Evolutionary conservation across 2,113 vertebrate genomes (phyloP), one percentile per base, ranked within the genome.

Genomic region (Pithys albifrons): DNA sequence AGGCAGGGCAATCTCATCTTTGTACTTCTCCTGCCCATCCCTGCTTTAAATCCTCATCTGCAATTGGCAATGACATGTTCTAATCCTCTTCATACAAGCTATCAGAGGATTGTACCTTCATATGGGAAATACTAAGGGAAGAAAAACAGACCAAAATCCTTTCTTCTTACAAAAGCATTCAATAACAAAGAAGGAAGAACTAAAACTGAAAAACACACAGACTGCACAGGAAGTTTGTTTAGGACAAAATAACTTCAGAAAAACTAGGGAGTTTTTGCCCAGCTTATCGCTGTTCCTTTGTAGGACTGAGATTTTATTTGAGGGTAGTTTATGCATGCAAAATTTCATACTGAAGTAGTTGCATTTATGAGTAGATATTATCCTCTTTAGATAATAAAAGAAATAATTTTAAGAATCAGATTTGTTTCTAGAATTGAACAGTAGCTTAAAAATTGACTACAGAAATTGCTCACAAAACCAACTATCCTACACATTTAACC

Each of bases 81-180:
- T 81, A 95, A 93, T 96, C 82, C 57, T 81, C 83, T 94, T 84
- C 85, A 46, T 74, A 64, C 75, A 88, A 91, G 54, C 67, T 64
- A 41, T 52, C 55, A 77, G 82, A 86, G 39, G 43, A 91, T 81
- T 91, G 55, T 12, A 76, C 58, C 33, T 91, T 91, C 72, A 59
- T 41, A 28, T 33, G 12, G 75, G 65, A 93, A 88, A 96, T 64
- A 84, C 3, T 35, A 74, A 33, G 22, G 29, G 23, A 77, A 77
- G 41, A 52, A 81, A 88, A 74, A 49, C 33, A 14, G n/a, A 59
- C 28, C 12, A 64, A 74, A 84, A 64, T 74, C 59, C 41, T 62
- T 67, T 67, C 61, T 62, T 74, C 52, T 77, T 48, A n/a, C 19
- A 59, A 74, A 88, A 91, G 12, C 39, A 27, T 71, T 86, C 52